Evolutionary conservation across 64 coral and sea anemone genomes (phyloP), one percentile per base, ranked within the genome.

Genomic region (Actinia equina): DNA sequence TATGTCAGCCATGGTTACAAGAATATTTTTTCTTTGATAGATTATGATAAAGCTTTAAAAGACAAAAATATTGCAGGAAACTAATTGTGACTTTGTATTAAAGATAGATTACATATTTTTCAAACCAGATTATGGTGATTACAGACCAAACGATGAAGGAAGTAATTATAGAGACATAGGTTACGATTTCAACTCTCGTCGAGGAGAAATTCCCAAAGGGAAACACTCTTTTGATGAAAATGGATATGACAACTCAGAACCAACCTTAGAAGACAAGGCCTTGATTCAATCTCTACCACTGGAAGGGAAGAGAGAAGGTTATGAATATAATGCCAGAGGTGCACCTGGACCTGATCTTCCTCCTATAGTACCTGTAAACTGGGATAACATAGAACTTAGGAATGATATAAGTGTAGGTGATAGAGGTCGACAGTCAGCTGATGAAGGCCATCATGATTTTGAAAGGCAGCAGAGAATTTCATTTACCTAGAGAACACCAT

Each of bases 271-370:
- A 54, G 91, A 92, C 86, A 92, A 84, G 57, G 88, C 87, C 57
- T 87, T 92, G 55, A 92, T 92, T 65, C 77, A 92, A 49, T 92
- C 91, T 37, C 58, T 92, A 20, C 86, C 91, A 70, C 52, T 88
- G 71, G 69, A 88, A 56, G 26, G 60, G 62, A 83, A 43, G 43
- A 52, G 85, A 56, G 37, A 88, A 23, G 86, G 86, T 43, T 77
- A 84, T 67, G 44, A 41, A 43, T 58, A 25, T 64, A 51, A 92
- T 43, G 77, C 37, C 59, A 83, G 90, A 92, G 56, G 46, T 82
- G 53, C 3, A 51, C 20, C 45, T 37, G 69, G 62, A 65, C 62
- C 62, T n/a, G 62, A 0, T 5, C n/a, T 74, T 41, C 69, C 69
- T 41, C 69, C 69, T 30, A 18, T n/a, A 74, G 7, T 74, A 30